A percentile compares a stretch with the other conserved stretches of the same genome.
phyloP scores from a whole-genome alignment of 2,113 vertebrate genomes.

The Phodopus roborovskii region DNA sequence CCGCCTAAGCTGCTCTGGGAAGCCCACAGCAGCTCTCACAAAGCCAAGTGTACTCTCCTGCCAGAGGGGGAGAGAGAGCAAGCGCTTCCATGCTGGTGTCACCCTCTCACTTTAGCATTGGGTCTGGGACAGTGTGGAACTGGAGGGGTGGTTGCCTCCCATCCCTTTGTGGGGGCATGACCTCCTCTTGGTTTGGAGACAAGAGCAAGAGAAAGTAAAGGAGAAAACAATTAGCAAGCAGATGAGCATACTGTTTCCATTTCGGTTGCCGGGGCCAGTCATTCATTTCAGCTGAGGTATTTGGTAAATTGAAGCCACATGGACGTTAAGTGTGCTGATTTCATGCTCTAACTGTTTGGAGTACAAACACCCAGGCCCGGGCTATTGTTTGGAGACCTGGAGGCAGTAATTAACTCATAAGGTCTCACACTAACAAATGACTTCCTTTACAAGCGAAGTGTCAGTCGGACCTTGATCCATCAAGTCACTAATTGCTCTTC shows the following conservation, averaged over 20 bases:
- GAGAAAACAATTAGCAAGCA: conserved; percentile 1
- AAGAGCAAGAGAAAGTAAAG: conserved; percentile 13
- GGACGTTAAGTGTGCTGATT: conserved; percentile 55
- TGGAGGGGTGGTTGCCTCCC: no score
- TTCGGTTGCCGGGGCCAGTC: conserved; percentile 8
- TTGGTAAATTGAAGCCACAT: conserved; percentile 63
- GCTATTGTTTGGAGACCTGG: conserved; percentile 54
- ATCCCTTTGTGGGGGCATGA: background rate
- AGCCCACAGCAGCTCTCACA: background rate
- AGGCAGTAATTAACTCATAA: conserved; percentile 73
- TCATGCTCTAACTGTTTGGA: conserved; percentile 62
- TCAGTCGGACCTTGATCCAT: conserved; percentile 56
- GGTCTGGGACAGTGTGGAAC: background rate
- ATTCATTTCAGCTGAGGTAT: conserved; percentile 48
- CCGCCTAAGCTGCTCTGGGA: background rate
- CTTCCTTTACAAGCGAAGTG: conserved; percentile 60
- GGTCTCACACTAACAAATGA: conserved; percentile 61
- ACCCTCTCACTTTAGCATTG: fast-evolving
- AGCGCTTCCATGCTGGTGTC: background rate
- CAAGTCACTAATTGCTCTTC: conserved; percentile 63
- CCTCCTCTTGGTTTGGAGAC: background rate
- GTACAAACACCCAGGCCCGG: conserved; percentile 50
- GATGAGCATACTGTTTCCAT: conserved; percentile 31
- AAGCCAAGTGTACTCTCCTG: background rate
- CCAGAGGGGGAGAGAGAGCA: background rate